phyloP scores from a whole-genome alignment of 2,888 invertebrate species.

The Drosophila silvestris region DNA sequence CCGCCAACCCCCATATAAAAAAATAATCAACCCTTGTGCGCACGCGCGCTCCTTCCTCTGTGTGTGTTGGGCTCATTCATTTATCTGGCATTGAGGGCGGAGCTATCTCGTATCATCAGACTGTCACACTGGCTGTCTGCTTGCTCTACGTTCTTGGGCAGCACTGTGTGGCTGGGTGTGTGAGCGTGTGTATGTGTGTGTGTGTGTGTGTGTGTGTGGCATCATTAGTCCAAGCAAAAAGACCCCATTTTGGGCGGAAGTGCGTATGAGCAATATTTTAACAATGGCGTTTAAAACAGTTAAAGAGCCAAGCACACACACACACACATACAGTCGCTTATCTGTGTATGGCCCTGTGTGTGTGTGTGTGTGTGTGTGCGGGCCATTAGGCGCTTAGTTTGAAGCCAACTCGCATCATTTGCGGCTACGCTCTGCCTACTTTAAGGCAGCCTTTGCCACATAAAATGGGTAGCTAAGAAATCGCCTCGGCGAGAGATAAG shows the following conservation, averaged over 20 bases:
- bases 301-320: constrained; percentile 66
- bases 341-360: constrained; percentile 11
- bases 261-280: constrained; percentile 83
- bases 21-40: constrained; percentile 47
- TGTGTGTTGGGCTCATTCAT: constrained; percentile 23
- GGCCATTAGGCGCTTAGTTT: constrained; percentile 75
- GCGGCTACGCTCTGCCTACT: constrained; percentile 54
- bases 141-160: constrained; percentile 55
- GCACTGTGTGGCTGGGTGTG: constrained; percentile 34
- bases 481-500: constrained; percentile 57
- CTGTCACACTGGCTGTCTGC: constrained; percentile 12
- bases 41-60: constrained; percentile 64
- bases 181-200: background rate
- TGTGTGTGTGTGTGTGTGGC: constrained; percentile 28
- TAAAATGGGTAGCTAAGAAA: constrained; percentile 1
- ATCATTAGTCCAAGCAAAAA: constrained; percentile 76
- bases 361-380: constrained; percentile 40
- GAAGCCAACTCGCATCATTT: constrained; percentile 57
- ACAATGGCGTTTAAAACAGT: constrained; percentile 84
- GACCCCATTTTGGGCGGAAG: constrained; percentile 78
- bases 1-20: constrained; percentile 16
- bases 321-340: constrained; percentile 22
- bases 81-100: constrained; percentile 75
- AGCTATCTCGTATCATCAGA: constrained; percentile 44
- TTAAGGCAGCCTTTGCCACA: constrained; percentile 45